Evolutionary conservation across 2,797 vertebrate species (phyloP), one percentile per base, ranked within the genome.

Genomic region (Amblyopsis hoosieri): DNA sequence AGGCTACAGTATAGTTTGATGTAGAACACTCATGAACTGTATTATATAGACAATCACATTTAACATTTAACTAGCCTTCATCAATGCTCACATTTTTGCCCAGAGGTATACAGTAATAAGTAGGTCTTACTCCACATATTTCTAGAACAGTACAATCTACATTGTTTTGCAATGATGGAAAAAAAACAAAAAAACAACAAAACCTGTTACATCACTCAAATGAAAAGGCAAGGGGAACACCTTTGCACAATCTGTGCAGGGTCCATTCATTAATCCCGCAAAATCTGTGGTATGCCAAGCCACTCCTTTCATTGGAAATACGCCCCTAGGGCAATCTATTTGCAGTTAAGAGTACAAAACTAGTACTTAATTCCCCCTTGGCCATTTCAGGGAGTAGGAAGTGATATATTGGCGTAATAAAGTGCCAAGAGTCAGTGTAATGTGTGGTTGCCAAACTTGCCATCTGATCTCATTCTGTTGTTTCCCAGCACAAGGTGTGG

Each of bases 321-420:
- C 62, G 9, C 17, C 54, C 55, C 45, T 3, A 45, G 46, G 57
- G 48, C 14, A 4, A 60, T 67, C 60, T 46, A 47, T 57, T 53
- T 54, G 54, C 45, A 56, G 56, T 61, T 47, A 46, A 2, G 52
- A 46, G 54, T 55, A 63, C 67, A 61, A 69, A 78, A 71, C 54
- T 62, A 37, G 29, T 64, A 72, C 69, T 67, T 74, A 75, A 74
- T 60, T 29, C 29, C 65, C 75, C 65, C 45, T 47, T 57, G 65
- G 74, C 53, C 23, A 50, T 61, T 69, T 68, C 53, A 68, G 47
- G 49, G 62, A 74, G 62, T 63, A 51, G 37, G 52, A 60, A 57
- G 58, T 76, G 60, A 74, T 61, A 61, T 74, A 64, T 50, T 47
- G 45, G 23, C 9, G 57, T 62, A 74, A 77, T 77, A 80, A 72